These are phyloP conservation scores for Antrozous pallidus DNA, from an alignment of 2,797 vertebrate species.

Conservation along the genomic window DNA sequence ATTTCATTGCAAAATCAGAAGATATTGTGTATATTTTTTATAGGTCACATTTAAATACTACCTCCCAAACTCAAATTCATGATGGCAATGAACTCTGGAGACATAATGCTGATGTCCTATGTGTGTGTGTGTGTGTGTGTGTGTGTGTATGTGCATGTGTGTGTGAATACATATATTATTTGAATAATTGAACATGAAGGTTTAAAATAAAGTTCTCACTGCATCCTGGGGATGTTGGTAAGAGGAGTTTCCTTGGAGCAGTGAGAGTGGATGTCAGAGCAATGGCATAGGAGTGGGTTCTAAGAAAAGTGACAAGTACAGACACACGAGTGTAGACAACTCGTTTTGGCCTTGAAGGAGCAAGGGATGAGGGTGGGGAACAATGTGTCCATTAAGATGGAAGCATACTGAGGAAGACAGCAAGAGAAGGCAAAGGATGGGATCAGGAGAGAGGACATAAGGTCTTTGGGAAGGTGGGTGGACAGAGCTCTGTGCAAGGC, in stretches of 20 bases:
- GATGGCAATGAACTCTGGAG: background rate
- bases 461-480: background rate
- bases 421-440: background rate
- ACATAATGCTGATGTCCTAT: background rate
- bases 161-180: background rate
- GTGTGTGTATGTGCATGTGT: background rate
- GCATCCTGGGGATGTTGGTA: background rate
- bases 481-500: background rate
- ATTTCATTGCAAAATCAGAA: background rate
- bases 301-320: background rate
- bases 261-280: background rate
- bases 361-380: background rate
- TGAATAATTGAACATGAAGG: background rate
- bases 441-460: background rate
- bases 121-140: background rate
- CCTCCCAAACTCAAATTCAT: background rate
- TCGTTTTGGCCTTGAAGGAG: background rate
- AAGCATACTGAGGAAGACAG: background rate
- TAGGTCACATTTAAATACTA: background rate
- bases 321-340: background rate
- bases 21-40: background rate
- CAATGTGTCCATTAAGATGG: background rate
- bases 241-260: background rate
- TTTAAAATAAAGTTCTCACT: conserved; percentile 27
- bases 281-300: background rate